Evolutionary conservation across 92 coral and sea anemone species (phyloP), one percentile per base, ranked within the genome.

Genomic region (Epizoanthus ramosus): DNA sequence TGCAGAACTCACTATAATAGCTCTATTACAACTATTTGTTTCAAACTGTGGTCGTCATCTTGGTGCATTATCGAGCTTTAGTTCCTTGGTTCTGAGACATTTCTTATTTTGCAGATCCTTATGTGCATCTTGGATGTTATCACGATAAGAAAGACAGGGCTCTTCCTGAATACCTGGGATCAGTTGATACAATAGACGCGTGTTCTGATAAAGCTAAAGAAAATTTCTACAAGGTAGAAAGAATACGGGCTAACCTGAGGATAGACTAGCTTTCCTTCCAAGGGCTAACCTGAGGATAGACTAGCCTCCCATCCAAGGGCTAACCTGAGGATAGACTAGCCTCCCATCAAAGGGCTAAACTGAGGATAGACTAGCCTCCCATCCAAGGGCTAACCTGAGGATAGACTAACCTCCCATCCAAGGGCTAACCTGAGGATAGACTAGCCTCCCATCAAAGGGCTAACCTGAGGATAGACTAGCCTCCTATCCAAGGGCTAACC

Each of bases 151-250:
- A 5, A 41, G 58, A 77, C 35, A 60, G 82, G 25, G 68, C 82
- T 1, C 57, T 77, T 9, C 82, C 82, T 3, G 82, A 77, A 41
- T 77, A 39, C 31, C 71, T 60, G 22, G 82, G 82, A 8, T n/a
- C 15, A 0, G 82, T 77, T 21, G 82, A 77, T 37, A 19, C 5
- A 35, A 57, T 14, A 69, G 71, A 77, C 5, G 41, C 63, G n/a
- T 77, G 82, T 15, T 39, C 14, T 14, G 59, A 19, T 56, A 77
- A 61, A 19, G 23, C 82, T 12, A 61, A 60, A 37, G 25, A 77
- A 9, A 61, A 77, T 35, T 43, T 33, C 16, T 21, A 61, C 47
- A 9, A 77, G 71, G 82, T 77, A 77, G 16, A 15, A 59, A 65
- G 24, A 3, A 28, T 43, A 18, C 45, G 22, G 16, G 28, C 43